Conservation (phyloP, 2,797 vertebrate genomes). For the Leptoclinus maculatus region DNA sequence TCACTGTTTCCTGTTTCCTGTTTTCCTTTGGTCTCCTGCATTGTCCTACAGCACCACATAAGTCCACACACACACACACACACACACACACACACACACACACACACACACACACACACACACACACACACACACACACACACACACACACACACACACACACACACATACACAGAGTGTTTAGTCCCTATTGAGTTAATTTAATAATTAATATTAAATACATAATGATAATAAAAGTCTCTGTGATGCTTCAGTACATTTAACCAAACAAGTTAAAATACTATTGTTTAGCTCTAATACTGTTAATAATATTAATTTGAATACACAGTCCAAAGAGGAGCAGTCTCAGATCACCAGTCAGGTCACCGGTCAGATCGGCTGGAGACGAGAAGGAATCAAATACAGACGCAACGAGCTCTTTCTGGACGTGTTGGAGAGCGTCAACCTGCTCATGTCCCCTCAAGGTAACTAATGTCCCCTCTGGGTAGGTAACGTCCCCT, state of each 20-base stretch:
- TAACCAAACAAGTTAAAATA: no score
- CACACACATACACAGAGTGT: background rate
- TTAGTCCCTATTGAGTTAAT: no score
- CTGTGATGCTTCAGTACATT: no score
- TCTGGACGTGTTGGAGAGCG: conserved; percentile 91
- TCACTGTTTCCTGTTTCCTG: background rate
- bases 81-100: background rate
- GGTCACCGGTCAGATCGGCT: conserved; percentile 93
- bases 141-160: background rate
- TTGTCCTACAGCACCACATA: background rate
- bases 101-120: background rate
- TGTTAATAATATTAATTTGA: background rate
- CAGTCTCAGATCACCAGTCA: conserved; percentile 94
- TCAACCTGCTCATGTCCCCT: conserved; percentile 74
- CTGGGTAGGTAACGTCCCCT: background rate
- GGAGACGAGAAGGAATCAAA: conserved; percentile 93
- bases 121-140: background rate
- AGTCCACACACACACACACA: background rate
- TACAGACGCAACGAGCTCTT: conserved; percentile 92
- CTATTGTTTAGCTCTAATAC: background rate
- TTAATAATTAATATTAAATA: no score
- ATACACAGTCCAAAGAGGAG: conserved; percentile 80
- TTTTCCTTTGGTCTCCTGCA: background rate
- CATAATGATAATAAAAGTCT: no score
- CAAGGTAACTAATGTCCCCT: conserved; percentile 1